Evolutionary conservation across 2,797 vertebrate genomes (phyloP), one percentile per base, ranked within the genome.

Genomic region (Bradypus variegatus): DNA sequence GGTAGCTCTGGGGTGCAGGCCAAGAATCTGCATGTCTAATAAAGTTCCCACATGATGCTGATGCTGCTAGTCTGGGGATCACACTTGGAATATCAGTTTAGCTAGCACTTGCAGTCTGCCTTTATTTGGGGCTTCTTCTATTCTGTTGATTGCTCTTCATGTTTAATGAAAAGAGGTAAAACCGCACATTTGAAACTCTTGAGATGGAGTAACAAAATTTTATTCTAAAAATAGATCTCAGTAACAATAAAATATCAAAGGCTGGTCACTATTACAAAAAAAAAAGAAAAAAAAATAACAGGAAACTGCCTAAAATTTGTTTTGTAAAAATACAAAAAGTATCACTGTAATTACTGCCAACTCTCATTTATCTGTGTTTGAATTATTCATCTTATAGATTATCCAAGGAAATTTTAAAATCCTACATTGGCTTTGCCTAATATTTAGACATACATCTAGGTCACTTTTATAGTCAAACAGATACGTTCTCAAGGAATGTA

Each of bases 181-280:
- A 88, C 21, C 67, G 77, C 67, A 86, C 53, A 79, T 62, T 91
- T 21, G 21, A 29, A 93, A 83, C 38, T 92, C 58, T 45, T 45
- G 41, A 45, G 41, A 81, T 1, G 84, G 18, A 91, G 94, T 6
- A 95, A 64, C 41, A 95, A 96, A 93, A 16, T 90, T 96, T 91
- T 33, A 93, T 95, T 97, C 96, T 93, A 93, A 97, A 96, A 89
- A 97, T 94, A 97, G 88, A 94, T 94, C 93, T 90, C 94, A 96
- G 90, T 94, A 96, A 95, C 0, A 95, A 45, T 45, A 45, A 45
- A 45, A 45, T 45, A 45, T 45, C 41, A 45, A 45, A 45, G 8
- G 41, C 41, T 45, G 41, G 41, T 45, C 41, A 45, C 41, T 45
- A 45, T 45, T 45, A 45, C 6, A 45, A 45, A 45, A 45, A 45